A percentile compares a stretch with the other conserved stretches of the same genome.
phyloP scores from a whole-genome alignment of 2,113 vertebrate species.

The Antechinus flavipes region DNA sequence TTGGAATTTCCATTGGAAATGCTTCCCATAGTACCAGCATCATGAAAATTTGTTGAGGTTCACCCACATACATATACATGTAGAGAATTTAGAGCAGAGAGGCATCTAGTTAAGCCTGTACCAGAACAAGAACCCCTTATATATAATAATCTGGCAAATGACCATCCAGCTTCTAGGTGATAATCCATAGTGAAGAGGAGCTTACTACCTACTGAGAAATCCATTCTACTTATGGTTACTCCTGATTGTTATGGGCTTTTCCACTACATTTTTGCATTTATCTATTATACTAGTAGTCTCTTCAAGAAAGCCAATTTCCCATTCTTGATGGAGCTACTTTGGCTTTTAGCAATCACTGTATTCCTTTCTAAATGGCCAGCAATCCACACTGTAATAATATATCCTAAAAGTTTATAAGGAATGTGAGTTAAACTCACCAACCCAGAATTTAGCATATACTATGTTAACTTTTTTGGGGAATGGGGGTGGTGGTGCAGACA shows the following conservation, averaged over 20 bases:
- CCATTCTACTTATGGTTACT: background rate
- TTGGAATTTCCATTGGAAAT: background rate
- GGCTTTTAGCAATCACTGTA: background rate
- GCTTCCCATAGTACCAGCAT: background rate
- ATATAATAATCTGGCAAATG: background rate
- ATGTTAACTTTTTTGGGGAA: background rate
- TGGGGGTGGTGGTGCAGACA: background rate
- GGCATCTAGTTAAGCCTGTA: background rate
- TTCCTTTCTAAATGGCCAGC: background rate
- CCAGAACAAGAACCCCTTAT: background rate
- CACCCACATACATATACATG: background rate
- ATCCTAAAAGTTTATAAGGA: background rate
- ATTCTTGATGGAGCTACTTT: background rate
- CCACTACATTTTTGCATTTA: background rate
- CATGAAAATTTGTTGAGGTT: background rate
- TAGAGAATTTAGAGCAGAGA: background rate
- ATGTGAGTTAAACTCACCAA: background rate
- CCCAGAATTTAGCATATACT: background rate
- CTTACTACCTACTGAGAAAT: background rate
- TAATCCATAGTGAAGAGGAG: background rate
- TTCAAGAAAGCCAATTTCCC: background rate
- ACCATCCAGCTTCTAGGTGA: background rate
- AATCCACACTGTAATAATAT: background rate
- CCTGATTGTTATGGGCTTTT: background rate
- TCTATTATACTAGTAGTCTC: background rate